Base-by-base conservation (phyloP, 2,888 invertebrate genomes). In the Temnothorax unifasciatus region DNA sequence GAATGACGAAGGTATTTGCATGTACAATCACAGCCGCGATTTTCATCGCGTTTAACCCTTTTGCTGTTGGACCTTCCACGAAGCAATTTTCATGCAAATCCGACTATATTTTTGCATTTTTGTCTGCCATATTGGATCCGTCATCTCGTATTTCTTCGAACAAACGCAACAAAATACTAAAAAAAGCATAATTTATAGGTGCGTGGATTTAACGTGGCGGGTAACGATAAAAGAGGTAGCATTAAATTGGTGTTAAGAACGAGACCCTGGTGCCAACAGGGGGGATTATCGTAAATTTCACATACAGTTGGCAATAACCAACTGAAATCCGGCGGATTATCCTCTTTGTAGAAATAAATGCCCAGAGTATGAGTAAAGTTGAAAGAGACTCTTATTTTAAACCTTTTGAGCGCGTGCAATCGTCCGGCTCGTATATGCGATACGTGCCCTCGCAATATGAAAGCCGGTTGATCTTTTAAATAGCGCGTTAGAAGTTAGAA, bases 311-410 rank as follows among this genome's bases (percentile, higher is more conserved):
- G 71, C 79, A 76, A 82, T 79, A 81, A 84, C 59, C 79, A 74
- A 76, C 84, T 61, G 64, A 73, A 82, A 85, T 79, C 75, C 71
- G 61, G 41, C 66, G 61, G 73, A 88, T 86, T 86, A 85, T 77
- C 75, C 77, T 50, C 77, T 68, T 88, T 77, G 81, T 76, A 71
- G 76, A 83, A 86, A 86, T 77, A 83, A 86, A 88, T 82, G 86
- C 59, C 47, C 61, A 11, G 57, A 25, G 44, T 81, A 68, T 29
- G 85, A 73, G 69, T 44, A 82, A 83, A 88, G 87, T 83, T 79
- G 69, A 47, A 75, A 77, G 64, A 68, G 47, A 64, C 71, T 63
- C 63, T 66, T 82, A 81, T 81, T 84, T 64, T 61, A 81, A 81
- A 84, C 68, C 76, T 74, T 61, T 68, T 71, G 13, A 61, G 9